Conservation (phyloP, 1,140 invertebrate genomes). For the Holcopasites calliopsidis region DNA sequence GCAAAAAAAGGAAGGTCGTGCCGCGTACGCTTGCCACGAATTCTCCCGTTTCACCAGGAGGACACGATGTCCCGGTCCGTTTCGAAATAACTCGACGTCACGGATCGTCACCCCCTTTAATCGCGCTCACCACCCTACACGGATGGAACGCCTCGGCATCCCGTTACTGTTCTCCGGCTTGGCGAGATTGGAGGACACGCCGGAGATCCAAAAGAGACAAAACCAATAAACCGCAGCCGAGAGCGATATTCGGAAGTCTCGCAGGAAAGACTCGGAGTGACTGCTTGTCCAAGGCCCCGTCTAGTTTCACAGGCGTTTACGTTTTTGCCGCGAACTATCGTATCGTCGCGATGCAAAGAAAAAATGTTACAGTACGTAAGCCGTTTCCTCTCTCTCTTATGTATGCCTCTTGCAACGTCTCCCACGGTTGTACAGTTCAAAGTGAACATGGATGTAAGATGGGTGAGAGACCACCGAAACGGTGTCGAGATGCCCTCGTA, state of each 20-base stretch:
- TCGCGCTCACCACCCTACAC: constrained; percentile 46
- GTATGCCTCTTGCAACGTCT: not conserved
- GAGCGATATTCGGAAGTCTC: constrained; percentile 58
- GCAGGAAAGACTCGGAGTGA: constrained; percentile 53
- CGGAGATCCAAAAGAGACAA: constrained; percentile 51
- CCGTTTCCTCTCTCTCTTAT: no score
- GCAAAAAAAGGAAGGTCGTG: constrained; percentile 50
- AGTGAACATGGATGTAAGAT: no score
- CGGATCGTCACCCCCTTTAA: constrained; percentile 62
- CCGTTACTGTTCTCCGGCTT: not conserved
- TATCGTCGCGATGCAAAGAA: constrained; percentile 60
- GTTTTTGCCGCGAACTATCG: not conserved
- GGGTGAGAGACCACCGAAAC: no score
- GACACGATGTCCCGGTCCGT: constrained; percentile 39
- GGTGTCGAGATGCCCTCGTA: not conserved
- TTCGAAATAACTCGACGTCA: constrained; percentile 69
- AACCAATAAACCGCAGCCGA: constrained; percentile 73
- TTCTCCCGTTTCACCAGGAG: constrained; percentile 53
- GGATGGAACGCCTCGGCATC: constrained; percentile 22
- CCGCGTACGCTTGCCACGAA: constrained; percentile 55
- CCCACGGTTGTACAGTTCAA: not conserved
- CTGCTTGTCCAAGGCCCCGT: constrained; percentile 48
- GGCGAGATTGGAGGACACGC: constrained; percentile 26
- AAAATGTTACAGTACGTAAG: constrained; percentile 69
- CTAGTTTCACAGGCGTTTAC: no score